Evolutionary conservation across 2,888 invertebrate species (phyloP).

Genomic region (Fissipunctia ypsillon): DNA sequence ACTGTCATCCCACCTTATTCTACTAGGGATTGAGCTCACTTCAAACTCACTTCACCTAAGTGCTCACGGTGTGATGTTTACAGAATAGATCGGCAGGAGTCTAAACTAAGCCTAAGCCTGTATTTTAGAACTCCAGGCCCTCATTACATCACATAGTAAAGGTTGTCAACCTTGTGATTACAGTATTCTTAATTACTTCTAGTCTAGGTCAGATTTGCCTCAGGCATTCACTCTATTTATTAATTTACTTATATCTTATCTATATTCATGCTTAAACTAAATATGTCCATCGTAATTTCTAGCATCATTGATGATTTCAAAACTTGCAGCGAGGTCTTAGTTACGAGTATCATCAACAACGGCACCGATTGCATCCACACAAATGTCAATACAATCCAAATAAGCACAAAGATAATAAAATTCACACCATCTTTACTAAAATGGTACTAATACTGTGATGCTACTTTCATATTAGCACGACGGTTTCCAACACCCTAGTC

Average conservation of each 20-base stretch:
- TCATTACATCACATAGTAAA: too few relatives aligned
- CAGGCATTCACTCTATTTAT: background rate
- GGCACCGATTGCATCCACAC: conserved; percentile 10
- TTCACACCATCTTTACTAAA: conserved; percentile 51
- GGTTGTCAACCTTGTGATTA: too few relatives aligned
- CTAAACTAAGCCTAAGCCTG: too few relatives aligned
- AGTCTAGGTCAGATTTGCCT: background rate
- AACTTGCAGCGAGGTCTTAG: background rate
- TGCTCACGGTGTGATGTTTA: too few relatives aligned
- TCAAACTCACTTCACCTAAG: too few relatives aligned
- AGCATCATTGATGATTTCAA: conserved; percentile 5
- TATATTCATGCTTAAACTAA: background rate
- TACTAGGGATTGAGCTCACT: too few relatives aligned
- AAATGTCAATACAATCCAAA: conserved; percentile 39
- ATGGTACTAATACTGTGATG: conserved; percentile 30
- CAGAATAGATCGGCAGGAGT: too few relatives aligned
- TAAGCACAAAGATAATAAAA: conserved; percentile 46
- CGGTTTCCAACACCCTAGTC: conserved; percentile 40
- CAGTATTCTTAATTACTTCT: background rate
- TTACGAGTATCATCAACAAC: conserved; percentile 17
- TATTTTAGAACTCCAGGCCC: too few relatives aligned
- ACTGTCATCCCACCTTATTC: too few relatives aligned
- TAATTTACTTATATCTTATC: background rate
- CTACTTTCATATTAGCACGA: conserved; percentile 54
- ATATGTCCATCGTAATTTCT: background rate